A percentile compares a stretch with the other conserved stretches of the same genome.
phyloP scores from a whole-genome alignment of 2,113 vertebrate species.

The Chionodraco myersi region DNA sequence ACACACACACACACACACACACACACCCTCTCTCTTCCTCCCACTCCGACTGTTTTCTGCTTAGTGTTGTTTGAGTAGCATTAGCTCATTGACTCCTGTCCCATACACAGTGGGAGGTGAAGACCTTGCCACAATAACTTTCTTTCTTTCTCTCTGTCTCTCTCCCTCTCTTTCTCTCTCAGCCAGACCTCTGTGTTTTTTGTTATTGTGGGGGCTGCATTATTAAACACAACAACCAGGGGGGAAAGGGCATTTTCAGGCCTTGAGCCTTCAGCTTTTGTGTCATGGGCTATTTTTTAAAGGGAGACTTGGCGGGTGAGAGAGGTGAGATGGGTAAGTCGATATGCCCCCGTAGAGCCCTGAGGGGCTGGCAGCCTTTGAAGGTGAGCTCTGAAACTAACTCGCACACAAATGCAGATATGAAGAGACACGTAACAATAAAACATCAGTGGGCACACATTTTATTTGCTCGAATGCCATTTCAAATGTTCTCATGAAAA shows the following conservation, averaged over 20 bases:
- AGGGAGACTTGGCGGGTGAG: background rate
- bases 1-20: too few relatives aligned
- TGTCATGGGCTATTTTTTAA: slow-evolving; percentile 28
- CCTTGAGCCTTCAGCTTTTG: slow-evolving; percentile 33
- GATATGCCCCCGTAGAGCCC: slow-evolving; percentile 33
- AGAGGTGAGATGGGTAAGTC: slow-evolving; percentile 15
- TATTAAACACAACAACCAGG: slow-evolving; percentile 52
- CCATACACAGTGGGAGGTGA: slow-evolving; percentile 14
- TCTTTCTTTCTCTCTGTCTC: background rate
- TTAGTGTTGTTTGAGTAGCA: slow-evolving; percentile 33
- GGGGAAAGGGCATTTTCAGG: slow-evolving; percentile 4
- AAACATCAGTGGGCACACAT: background rate
- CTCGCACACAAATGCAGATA: slow-evolving; percentile 10
- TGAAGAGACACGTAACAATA: background rate
- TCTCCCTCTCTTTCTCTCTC: background rate
- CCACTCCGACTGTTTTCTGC: slow-evolving; percentile 8
- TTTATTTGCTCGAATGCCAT: background rate
- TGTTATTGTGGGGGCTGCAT: slow-evolving; percentile 21
- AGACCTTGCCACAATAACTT: too few relatives aligned
- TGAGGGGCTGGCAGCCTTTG: slow-evolving; percentile 50
- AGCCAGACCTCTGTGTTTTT: slow-evolving; percentile 4
- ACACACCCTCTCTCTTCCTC: background rate
- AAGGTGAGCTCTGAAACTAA: slow-evolving; percentile 31
- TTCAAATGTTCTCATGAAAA: slow-evolving; percentile 4
- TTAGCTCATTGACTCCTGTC: slow-evolving; percentile 40